Evolutionary conservation across 2,113 vertebrate genomes (phyloP), one percentile per base, ranked within the genome.

Genomic region (Naja naja): DNA sequence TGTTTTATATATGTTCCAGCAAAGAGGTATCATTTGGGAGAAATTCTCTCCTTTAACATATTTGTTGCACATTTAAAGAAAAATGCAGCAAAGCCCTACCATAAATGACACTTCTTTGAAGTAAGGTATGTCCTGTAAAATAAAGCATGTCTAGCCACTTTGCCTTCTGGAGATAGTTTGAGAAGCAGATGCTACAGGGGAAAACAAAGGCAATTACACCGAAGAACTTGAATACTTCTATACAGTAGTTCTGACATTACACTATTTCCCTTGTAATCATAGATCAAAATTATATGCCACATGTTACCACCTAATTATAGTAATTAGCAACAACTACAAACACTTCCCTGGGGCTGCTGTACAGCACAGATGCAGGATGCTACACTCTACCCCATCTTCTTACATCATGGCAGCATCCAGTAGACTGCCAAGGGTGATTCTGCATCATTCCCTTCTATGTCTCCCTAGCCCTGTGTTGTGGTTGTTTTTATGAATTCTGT

Each of bases 261-360:
- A 85, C 87, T 92, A 22, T 16, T 94, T 94, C 92, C 95, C 90
- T 90, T 91, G 85, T 95, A 94, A 96, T 95, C 91, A 93, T 52
- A 74, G 58, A 34, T 25, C 81, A 91, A 91, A 88, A 88, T 85
- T 30, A 55, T 45, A 81, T 56, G 34, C 54, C 74, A 85, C 88
- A 94, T 94, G 93, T 90, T 94, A 92, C 90, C 94, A 94, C 93
- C 92, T 93, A 96, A 90, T 87, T 91, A 85, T 91, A 54, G 94
- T 92, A 43, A 81, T 81, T 81, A 43, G 64, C n/a, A 74, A 81
- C 34, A 81, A 43, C 34, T 43, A 81, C 18, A 81, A 81, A 43
- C 34, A 43, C 74, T 81, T 81, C 74, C 74, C 34, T 22, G 34
- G 34, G 18, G 34, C 74, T 81, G 74, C 34, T 43, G 18, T 81